Conservation (phyloP, 2,797 vertebrate species). For the Gymnoscopelus microlampas region DNA sequence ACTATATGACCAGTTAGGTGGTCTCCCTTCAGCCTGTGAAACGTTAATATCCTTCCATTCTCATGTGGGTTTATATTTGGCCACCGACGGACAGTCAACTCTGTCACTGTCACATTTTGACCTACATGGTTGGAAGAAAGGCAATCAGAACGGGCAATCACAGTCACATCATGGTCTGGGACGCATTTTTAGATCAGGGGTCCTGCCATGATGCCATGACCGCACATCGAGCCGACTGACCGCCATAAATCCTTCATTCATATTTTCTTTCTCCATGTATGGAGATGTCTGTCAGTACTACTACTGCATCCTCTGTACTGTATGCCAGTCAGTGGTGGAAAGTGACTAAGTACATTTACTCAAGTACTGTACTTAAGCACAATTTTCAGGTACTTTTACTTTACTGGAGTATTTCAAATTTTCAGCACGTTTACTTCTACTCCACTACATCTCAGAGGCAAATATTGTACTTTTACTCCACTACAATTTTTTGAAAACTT, state of each 20-base stretch:
- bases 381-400: too few species aligned
- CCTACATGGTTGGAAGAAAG: conserved; percentile 23
- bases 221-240: conserved; percentile 28
- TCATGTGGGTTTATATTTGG: conserved; percentile 44
- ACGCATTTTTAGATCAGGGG: conserved; percentile 38
- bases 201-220: conserved; percentile 33
- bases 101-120: conserved; percentile 53
- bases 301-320: background rate
- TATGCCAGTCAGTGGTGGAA: too few species aligned
- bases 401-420: too few species aligned
- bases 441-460: too few species aligned
- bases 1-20: conserved; percentile 7
- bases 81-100: conserved; percentile 32
- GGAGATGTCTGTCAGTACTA: conserved; percentile 16
- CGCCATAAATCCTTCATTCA: conserved; percentile 33
- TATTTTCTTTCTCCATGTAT: conserved; percentile 51
- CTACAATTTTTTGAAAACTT: too few species aligned
- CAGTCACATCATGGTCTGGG: conserved; percentile 27
- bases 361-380: too few species aligned
- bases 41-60: conserved; percentile 51
- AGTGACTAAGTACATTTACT: too few species aligned
- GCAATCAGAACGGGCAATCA: conserved; percentile 22
- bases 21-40: conserved; percentile 42
- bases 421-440: too few species aligned
- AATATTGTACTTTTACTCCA: too few species aligned